A percentile compares a stretch with the other conserved stretches of the same genome.
Evolutionary conservation across 64 coral and sea anemone species (phyloP).

Genomic region (Anthopleura sola): DNA sequence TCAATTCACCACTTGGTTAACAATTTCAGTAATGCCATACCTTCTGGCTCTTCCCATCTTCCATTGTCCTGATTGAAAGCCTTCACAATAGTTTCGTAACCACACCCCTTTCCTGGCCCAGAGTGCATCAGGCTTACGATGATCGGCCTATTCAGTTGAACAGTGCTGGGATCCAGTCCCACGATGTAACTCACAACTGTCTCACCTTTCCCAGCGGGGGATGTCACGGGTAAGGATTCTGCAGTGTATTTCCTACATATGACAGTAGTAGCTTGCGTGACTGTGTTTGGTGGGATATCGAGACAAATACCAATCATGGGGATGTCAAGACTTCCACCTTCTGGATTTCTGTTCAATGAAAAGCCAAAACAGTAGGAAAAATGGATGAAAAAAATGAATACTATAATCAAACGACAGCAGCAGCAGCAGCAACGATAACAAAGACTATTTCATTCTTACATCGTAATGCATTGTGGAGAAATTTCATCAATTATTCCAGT

Average conservation of each 20-base stretch:
- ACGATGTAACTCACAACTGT: background rate
- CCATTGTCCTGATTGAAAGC: background rate
- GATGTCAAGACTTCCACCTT: background rate
- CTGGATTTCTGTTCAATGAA: background rate
- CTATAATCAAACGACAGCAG: background rate
- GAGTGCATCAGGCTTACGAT: background rate
- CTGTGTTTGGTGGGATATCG: background rate
- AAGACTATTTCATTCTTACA: background rate
- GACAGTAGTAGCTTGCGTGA: background rate
- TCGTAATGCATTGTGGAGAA: background rate
- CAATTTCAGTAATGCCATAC: too few species aligned
- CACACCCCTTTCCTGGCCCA: background rate
- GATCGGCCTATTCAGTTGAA: background rate
- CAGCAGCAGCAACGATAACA: background rate
- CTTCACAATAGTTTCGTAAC: background rate
- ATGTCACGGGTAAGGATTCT: background rate
- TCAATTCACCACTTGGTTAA: too few species aligned
- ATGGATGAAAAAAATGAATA: background rate
- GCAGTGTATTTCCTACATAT: background rate
- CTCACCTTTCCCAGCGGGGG: background rate
- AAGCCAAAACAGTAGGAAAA: background rate
- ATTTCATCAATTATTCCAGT: background rate
- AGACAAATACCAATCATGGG: background rate
- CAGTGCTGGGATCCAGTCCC: background rate
- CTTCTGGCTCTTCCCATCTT: too few species aligned